A percentile compares a stretch with the other conserved stretches of the same genome.
Conservation (phyloP, 1,140 invertebrate species). For the Bactericera cockerelli region DNA sequence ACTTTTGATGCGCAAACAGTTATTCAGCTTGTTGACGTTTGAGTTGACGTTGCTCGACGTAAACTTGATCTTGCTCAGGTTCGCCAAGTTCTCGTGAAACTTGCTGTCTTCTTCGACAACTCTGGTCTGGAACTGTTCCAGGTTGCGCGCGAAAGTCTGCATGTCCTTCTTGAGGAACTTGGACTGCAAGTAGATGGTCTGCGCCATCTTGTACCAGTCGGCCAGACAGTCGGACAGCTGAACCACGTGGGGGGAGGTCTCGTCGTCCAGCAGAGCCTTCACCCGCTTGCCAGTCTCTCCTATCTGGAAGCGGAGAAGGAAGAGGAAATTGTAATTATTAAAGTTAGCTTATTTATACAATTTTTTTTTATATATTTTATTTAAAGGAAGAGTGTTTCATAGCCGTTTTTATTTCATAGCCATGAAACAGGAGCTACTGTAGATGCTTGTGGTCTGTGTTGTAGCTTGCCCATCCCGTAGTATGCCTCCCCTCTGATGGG, state of each 20-base stretch:
- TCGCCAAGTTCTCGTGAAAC: constrained; percentile 22
- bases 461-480: too few relatives aligned
- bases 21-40: neutral
- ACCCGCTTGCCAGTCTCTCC: constrained; percentile 51
- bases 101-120: constrained; percentile 20
- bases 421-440: too few relatives aligned
- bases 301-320: constrained; percentile 38
- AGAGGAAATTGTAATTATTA: too few relatives aligned
- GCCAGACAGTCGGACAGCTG: constrained; percentile 53
- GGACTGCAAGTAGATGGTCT: constrained; percentile 53
- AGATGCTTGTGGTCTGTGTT: too few relatives aligned
- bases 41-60: constrained; percentile 14
- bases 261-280: constrained; percentile 43
- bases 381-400: too few relatives aligned
- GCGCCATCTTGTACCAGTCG: constrained; percentile 73
- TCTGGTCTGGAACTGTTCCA: constrained; percentile 24
- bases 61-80: constrained; percentile 17
- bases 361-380: too few relatives aligned
- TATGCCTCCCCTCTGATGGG: too few relatives aligned
- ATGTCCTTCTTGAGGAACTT: constrained; percentile 60
- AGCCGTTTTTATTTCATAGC: too few relatives aligned
- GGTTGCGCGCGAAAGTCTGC: constrained; percentile 34
- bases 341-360: too few relatives aligned
- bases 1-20: constrained; percentile 15
- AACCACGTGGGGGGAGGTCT: constrained; percentile 46